Evolutionary conservation across 2,888 invertebrate genomes (phyloP).

Genomic region (Didymodactylos carnosus): DNA sequence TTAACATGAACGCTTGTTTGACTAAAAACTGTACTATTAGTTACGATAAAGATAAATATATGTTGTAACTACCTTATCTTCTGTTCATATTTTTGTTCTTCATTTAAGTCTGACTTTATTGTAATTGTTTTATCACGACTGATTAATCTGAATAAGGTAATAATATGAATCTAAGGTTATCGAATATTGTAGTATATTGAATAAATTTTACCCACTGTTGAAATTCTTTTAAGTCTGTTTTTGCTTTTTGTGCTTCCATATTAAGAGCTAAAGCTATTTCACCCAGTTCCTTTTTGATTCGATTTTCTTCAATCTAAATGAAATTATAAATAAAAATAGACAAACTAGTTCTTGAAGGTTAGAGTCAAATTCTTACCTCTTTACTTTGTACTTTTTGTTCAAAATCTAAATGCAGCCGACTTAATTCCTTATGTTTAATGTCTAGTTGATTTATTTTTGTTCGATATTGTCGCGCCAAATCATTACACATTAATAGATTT

Average conservation of each 20-base stretch:
- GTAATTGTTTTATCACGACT: background rate
- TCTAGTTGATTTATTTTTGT: conserved; percentile 26
- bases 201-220: background rate
- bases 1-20: conserved; percentile 27
- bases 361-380: conserved; percentile 20
- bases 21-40: too few species aligned
- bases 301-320: conserved; percentile 21
- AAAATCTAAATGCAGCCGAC: conserved; percentile 24
- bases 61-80: too few species aligned
- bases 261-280: conserved; percentile 27
- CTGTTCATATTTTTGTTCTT: background rate
- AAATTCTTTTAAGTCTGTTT: conserved; percentile 20
- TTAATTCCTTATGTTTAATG: conserved; percentile 23
- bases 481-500: conserved; percentile 14
- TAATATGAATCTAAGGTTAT: background rate
- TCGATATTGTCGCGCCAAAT: conserved; percentile 24
- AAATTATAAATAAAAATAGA: too few species aligned
- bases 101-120: background rate
- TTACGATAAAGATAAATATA: too few species aligned
- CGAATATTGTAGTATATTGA: background rate
- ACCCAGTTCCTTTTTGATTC: conserved; percentile 26
- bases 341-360: too few species aligned
- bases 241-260: conserved; percentile 30
- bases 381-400: conserved; percentile 24
- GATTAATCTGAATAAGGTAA: background rate